Evolutionary conservation across 2,888 invertebrate species (phyloP), one percentile per base, ranked within the genome.

Genomic region (Panopea generosa): DNA sequence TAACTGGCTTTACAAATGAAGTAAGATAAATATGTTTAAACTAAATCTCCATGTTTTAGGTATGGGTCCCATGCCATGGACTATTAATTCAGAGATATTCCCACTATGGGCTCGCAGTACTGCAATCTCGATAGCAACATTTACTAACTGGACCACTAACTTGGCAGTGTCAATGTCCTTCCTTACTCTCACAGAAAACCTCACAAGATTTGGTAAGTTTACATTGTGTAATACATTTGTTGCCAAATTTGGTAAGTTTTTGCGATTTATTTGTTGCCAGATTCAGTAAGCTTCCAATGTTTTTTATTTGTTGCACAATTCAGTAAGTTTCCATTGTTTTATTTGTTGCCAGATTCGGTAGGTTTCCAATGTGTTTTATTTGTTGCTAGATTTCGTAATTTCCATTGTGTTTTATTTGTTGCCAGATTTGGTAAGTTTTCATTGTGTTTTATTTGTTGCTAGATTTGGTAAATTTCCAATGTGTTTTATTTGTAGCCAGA

Each of bases 11-110:
- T n/a, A n/a, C n/a, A n/a, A n/a, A n/a, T n/a, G n/a, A n/a, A n/a
- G n/a, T n/a, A n/a, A n/a, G n/a, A n/a, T n/a, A n/a, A n/a, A n/a
- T n/a, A n/a, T n/a, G n/a, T n/a, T n/a, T n/a, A n/a, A n/a, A n/a
- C n/a, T n/a, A n/a, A n/a, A n/a, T n/a, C 45, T 18, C 16, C 20
- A 20, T 45, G 45, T 84, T 88, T 22, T 77, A 94, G 94, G 94
- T 43, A 94, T 94, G 93, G 94, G 94, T 16, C 93, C 94, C 7
- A 94, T 94, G 93, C 94, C 94, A 4, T 94, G 94, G 94, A 94
- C 94, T 2, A 92, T 94, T 56, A 94, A 94, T 86, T 93, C 94
- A n/a, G 94, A 94, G 86, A 94, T 94, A 60, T 94, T 93, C 84
- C 94, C 94, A 0, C 86, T 93, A 29, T 94, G 94, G 94, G 94